Conservation (phyloP, 2,797 vertebrate genomes). For the Pantherophis alleghaniensis region DNA sequence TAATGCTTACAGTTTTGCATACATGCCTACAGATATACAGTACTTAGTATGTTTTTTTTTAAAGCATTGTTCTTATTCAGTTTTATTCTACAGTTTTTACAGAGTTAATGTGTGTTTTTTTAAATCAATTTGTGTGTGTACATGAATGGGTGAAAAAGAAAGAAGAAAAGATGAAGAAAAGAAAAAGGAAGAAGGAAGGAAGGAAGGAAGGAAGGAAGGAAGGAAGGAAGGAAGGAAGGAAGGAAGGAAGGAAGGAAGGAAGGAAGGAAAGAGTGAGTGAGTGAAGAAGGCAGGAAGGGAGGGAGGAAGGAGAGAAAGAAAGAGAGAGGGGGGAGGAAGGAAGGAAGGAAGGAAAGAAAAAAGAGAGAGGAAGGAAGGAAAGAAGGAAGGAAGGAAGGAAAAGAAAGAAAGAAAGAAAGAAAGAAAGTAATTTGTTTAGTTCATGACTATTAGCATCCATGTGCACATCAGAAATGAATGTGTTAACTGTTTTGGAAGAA, state of each 20-base stretch:
- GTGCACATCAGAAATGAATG: not conserved
- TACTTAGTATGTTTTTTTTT: not conserved
- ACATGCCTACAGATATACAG: not conserved
- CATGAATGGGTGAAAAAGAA: not conserved
- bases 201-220: too few relatives aligned
- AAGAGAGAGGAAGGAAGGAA: too few relatives aligned
- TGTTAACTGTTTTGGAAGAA: not conserved
- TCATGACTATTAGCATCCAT: not conserved
- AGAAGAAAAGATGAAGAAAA: not conserved
- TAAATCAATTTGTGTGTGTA: not conserved
- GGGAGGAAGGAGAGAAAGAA: not conserved
- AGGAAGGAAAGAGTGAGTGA: too few relatives aligned
- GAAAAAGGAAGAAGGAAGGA: not conserved
- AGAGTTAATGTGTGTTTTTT: not conserved
- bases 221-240: not conserved
- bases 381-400: too few relatives aligned
- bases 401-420: not conserved
- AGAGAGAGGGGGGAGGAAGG: rapidly evolving
- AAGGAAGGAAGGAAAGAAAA: too few relatives aligned
- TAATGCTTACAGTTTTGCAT: not conserved
- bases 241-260: too few relatives aligned
- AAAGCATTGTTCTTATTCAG: not conserved
- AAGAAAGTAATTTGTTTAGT: not conserved
- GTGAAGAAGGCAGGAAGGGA: too few relatives aligned
- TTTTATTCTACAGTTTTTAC: not conserved